These are phyloP conservation scores for Cirrhinus mrigala DNA, from an alignment of 2,797 vertebrate genomes.

Conservation along the genomic window DNA sequence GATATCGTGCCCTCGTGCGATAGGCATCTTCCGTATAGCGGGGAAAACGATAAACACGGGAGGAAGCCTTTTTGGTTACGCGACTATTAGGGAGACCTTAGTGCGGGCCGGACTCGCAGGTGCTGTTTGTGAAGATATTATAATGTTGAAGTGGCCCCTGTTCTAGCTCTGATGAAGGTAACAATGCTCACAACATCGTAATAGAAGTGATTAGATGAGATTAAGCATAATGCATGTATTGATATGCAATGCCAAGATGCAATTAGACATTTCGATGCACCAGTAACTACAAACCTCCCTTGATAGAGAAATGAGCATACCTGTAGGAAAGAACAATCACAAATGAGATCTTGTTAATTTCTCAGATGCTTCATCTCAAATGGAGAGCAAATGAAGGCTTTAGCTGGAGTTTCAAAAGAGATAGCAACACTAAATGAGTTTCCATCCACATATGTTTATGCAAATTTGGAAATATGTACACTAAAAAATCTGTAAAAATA, in stretches of 20 bases:
- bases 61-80: slow-evolving; percentile 10
- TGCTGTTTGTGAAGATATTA: slow-evolving; percentile 22
- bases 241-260: slow-evolving; percentile 34
- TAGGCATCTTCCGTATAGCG: slow-evolving; percentile 36
- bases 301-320: slow-evolving; percentile 36
- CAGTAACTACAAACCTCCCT: slow-evolving; percentile 39
- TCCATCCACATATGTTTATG: background rate
- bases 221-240: slow-evolving; percentile 19
- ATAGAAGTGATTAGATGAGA: slow-evolving; percentile 20
- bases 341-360: slow-evolving; percentile 18
- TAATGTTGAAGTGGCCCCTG: background rate
- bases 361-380: background rate
- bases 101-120: background rate
- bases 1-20: slow-evolving; percentile 25
- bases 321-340: background rate
- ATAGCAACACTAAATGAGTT: background rate
- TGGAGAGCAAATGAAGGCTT: background rate
- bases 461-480: background rate
- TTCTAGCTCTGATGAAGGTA: background rate
- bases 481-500: background rate
- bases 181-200: background rate
- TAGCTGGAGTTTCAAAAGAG: slow-evolving; percentile 1
- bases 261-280: slow-evolving; percentile 50
- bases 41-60: slow-evolving; percentile 6
- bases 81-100: slow-evolving; percentile 7